These are phyloP conservation scores for Drosophila anomelani DNA, from an alignment of 2,888 invertebrate species.

Conservation along the genomic window DNA sequence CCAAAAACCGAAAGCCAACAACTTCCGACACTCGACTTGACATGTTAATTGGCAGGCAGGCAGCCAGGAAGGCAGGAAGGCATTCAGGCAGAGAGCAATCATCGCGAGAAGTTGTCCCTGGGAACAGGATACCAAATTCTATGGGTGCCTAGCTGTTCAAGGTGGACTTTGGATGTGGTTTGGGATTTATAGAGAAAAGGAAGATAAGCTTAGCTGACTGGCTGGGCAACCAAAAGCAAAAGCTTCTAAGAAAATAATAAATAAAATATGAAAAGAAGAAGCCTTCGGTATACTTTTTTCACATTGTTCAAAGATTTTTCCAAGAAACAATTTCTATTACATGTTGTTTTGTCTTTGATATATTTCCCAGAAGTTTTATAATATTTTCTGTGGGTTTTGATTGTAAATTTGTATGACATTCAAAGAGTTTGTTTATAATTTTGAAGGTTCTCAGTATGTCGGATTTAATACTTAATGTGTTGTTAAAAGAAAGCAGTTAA, in stretches of 20 bases:
- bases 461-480: too few relatives aligned
- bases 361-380: neutral
- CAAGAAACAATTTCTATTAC: neutral
- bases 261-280: neutral
- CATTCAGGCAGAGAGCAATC: conserved; percentile 24
- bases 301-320: too few relatives aligned
- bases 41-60: conserved; percentile 74
- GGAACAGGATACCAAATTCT: neutral
- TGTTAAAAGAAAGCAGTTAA: too few relatives aligned
- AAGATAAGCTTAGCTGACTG: too few relatives aligned
- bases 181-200: neutral
- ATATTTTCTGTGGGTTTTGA: neutral
- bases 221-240: too few relatives aligned
- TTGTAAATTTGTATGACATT: neutral
- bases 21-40: conserved; percentile 71
- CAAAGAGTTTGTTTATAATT: too few relatives aligned
- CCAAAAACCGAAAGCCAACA: conserved; percentile 64
- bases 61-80: conserved; percentile 24
- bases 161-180: neutral
- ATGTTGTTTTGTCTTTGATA: neutral
- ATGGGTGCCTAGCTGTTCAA: neutral
- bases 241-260: neutral
- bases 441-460: too few relatives aligned
- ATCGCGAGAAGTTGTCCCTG: conserved; percentile 14
- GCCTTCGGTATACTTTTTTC: neutral